Evolutionary conservation across 2,113 vertebrate species (phyloP), one percentile per base, ranked within the genome.

Genomic region (Barbus barbus): DNA sequence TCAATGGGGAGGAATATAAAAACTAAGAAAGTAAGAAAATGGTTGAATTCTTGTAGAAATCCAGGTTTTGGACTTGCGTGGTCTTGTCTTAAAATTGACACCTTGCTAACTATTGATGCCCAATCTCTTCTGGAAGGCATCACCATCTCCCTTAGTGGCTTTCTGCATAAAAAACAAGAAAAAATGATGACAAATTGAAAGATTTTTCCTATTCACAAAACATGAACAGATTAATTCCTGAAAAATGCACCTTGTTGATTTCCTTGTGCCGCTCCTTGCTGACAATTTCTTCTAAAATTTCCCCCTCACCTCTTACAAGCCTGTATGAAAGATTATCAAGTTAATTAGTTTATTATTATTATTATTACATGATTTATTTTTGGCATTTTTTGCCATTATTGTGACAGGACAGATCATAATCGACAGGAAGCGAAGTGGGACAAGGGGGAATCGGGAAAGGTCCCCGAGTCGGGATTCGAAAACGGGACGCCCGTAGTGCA

Each of bases 221-320:
- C n/a, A 24, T 3, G 44, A n/a, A n/a, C n/a, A n/a, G n/a, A n/a
- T n/a, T n/a, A n/a, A n/a, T 1, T 31, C 53, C 13, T 0, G 24
- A 36, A 4, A 53, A 5, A 11, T 41, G 14, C 92, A 99, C 98
- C 97, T 98, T 99, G 91, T 97, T 98, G 86, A 98, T 96, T 0
- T 98, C 97, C 91, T 95, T 96, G 93, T 99, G 97, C 74, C 92
- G 95, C 22, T 99, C 97, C 89, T 94, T 94, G 89, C 93, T 99
- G 86, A 99, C 96, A 0, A 99, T 99, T 90, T 99, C 97, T 90
- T 99, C 97, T 5, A 99, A 93, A 85, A 99, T 94, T 90, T 99
- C 97, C 0, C 98, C 98, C 0, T 99, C 98, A 67, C 98, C 98
- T 86, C 97, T 96, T 87, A 99, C 95, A 81, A 99, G 92, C 86